A percentile compares a stretch with the other conserved stretches of the same genome.
These are phyloP conservation scores for Miltochrista miniata DNA, from an alignment of 2,888 invertebrate genomes.

Conservation along the genomic window DNA sequence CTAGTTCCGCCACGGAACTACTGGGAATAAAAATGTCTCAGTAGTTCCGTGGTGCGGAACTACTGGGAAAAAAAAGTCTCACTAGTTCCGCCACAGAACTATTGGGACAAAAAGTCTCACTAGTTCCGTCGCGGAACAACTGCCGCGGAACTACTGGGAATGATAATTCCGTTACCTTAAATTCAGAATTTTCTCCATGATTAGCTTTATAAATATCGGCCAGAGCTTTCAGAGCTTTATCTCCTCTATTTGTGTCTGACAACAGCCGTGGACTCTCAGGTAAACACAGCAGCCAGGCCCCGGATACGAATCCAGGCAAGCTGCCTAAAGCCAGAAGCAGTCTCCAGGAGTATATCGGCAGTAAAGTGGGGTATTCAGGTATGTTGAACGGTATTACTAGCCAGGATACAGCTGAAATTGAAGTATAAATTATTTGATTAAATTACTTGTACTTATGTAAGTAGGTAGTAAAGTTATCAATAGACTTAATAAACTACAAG, in stretches of 20 bases:
- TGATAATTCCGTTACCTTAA: conserved; percentile 72
- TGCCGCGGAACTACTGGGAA: too few species aligned
- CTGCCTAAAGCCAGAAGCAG: conserved; percentile 86
- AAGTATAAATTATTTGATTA: neutral
- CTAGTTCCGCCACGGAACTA: too few species aligned
- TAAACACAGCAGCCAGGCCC: conserved; percentile 80
- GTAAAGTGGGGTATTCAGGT: conserved; percentile 46
- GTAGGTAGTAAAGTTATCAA: too few species aligned
- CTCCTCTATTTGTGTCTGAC: conserved; percentile 82
- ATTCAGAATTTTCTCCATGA: conserved; percentile 72
- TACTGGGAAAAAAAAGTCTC: too few species aligned
- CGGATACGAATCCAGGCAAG: conserved; percentile 85
- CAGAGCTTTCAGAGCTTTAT: conserved; percentile 84
- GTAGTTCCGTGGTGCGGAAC: too few species aligned
- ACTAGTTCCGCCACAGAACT: too few species aligned
- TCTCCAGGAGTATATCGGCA: conserved; percentile 88
- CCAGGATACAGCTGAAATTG: conserved; percentile 85
- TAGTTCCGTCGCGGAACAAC: too few species aligned
- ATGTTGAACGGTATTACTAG: conserved; percentile 83
- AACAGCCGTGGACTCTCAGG: conserved; percentile 90
- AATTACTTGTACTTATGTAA: too few species aligned
- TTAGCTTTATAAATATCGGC: conserved; percentile 81
- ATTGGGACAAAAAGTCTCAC: too few species aligned
- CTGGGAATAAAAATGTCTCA: too few species aligned
- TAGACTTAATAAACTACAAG: too few species aligned